phyloP scores from a whole-genome alignment of 2,113 vertebrate species.

The Eptatretus burgeri region DNA sequence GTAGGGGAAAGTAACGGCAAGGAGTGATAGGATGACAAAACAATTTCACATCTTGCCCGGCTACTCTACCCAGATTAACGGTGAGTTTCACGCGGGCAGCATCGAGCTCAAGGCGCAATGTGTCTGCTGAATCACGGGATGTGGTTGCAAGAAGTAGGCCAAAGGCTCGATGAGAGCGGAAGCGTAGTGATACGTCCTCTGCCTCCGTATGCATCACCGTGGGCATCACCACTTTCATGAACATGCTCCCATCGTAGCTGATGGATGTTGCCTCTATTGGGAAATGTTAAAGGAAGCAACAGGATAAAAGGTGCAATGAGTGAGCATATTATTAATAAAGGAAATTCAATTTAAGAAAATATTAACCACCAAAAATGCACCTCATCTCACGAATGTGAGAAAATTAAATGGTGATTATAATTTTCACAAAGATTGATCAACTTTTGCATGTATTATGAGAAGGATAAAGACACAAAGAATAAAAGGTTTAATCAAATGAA shows the following conservation, averaged over 20 bases:
- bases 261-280: conserved; percentile 59
- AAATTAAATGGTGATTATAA: too few species aligned
- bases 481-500: too few species aligned
- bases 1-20: conserved; percentile 15
- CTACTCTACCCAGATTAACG: conserved; percentile 62
- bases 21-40: conserved; percentile 8
- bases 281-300: background rate
- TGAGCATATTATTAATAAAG: too few species aligned
- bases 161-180: conserved; percentile 76
- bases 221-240: conserved; percentile 82
- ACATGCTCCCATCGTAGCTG: conserved; percentile 87
- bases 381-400: too few species aligned
- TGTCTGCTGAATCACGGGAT: conserved; percentile 65
- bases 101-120: conserved; percentile 61
- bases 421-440: too few species aligned
- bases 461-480: too few species aligned
- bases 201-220: conserved; percentile 73
- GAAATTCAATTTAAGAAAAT: too few species aligned
- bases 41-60: conserved; percentile 17
- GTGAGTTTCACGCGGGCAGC: conserved; percentile 74
- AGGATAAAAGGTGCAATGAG: too few species aligned
- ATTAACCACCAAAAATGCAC: too few species aligned
- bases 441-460: too few species aligned
- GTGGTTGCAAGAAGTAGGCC: conserved; percentile 73
- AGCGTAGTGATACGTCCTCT: conserved; percentile 78